Base-by-base conservation (phyloP, 2,888 invertebrate species). In the Callimorpha dominula region DNA sequence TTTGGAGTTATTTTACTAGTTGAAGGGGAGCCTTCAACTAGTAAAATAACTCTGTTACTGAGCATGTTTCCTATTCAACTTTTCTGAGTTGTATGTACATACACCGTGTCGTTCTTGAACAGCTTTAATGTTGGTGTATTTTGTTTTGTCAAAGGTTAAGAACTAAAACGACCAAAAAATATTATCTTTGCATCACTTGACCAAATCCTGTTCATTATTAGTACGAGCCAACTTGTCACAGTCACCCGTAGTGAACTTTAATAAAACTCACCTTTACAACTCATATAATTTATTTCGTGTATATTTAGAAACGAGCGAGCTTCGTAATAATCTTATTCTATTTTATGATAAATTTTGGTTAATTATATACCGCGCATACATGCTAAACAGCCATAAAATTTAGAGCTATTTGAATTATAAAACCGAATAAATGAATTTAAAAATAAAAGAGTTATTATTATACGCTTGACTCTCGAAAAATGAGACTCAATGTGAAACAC, bases 171-270 rank as follows among this genome's bases (percentile, higher is more conserved):
- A 72, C 65, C 60, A 46, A 78, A 78, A 65, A 79, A 49, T 65
- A 89, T 87, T 87, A 89, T 89, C 82, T 84, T 85, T 84, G 76
- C 85, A 89, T 89, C 89, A 89, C 84, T 85, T 88, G 87, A 88
- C 88, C 84, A 91, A 94, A 94, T 92, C 92, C 92, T 90, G 89
- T 91, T 91, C 89, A 86, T 89, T 88, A 90, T 88, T 87, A 81
- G 80, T 84, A 81, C 77, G 78, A 78, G 83, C 81, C 85, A 80
- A 84, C 88, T 86, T 84, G 86, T 85, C 86, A 84, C 84, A 87
- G 90, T 88, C 91, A 88, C 92, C 92, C 89, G 91, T 87, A 86
- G 93, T 90, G 92, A 91, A 88, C 90, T 82, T 90, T 89, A 93
- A 93, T 92, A 88, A 90, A 89, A 87, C 87, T 88, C 81, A 87